Evolutionary conservation across 1,140 invertebrate species (phyloP).

Genomic region (Cydia pomonella): DNA sequence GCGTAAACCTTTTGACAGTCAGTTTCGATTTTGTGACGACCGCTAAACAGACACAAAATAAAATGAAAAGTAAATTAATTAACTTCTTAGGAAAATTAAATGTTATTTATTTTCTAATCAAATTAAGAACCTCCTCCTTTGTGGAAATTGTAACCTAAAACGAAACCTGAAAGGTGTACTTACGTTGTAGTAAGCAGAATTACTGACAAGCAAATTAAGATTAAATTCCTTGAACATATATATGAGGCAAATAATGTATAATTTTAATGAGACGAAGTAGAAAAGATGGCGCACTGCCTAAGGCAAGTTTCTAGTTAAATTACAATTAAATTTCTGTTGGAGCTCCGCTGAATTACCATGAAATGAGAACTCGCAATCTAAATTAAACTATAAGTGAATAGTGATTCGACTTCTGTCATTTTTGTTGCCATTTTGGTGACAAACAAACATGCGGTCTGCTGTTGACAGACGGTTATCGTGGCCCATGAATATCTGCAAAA

Average conservation of each 20-base stretch:
- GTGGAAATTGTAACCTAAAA: too few species aligned
- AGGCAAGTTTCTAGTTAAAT: slow-evolving; percentile 15
- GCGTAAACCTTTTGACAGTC: too few species aligned
- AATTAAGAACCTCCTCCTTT: too few species aligned
- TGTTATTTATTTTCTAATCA: too few species aligned
- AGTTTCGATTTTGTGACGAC: too few species aligned
- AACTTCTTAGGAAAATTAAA: too few species aligned
- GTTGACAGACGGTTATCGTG: too few species aligned
- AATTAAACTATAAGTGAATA: not conserved
- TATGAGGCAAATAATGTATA: not conserved
- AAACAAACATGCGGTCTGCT: too few species aligned
- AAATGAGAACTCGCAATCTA: not conserved
- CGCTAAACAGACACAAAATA: too few species aligned
- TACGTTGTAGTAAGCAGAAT: not conserved
- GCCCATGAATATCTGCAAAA: too few species aligned
- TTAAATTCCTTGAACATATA: not conserved
- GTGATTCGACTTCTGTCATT: not conserved
- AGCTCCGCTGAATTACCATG: not conserved
- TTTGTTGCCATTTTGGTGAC: not conserved
- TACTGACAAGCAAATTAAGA: not conserved
- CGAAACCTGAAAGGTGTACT: not conserved
- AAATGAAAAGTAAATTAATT: too few species aligned
- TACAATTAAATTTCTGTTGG: slow-evolving; percentile 10
- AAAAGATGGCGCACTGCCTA: slow-evolving; percentile 13
- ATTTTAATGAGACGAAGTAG: slow-evolving; percentile 4